Base-by-base conservation (phyloP, 2,113 vertebrate genomes). In the Dermatemys mawii region DNA sequence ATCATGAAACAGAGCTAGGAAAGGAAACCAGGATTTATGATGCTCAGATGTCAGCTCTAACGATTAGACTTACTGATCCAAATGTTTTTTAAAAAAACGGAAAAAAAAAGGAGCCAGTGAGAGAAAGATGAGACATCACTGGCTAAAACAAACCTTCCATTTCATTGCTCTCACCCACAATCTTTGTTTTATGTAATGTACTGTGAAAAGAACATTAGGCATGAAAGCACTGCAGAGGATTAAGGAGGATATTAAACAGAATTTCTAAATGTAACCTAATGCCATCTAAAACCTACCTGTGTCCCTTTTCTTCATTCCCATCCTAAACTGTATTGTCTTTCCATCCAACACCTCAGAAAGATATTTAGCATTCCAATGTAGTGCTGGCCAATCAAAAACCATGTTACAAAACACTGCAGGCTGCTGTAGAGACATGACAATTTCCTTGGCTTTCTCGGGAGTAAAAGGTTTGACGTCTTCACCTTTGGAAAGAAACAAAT, bases 381-480 rank as follows among this genome's bases (percentile, higher is more conserved):
- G 97, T n/a, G 97, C 98, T 54, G 99, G 99, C 99, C 99, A 99
- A 93, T 98, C 97, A 0, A 83, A 94, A 84, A 92, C 98, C 99
- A 99, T 99, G 95, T 98, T 97, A 90, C 95, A 97, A 97, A 99
- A 99, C 78, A 99, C 94, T 8, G 98, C 98, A 5, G 99, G 99
- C 54, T 98, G 98, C 94, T 98, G 97, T 67, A 99, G 96, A 91
- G 97, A 97, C 97, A 98, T 97, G 93, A 99, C 88, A 85, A 99
- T 98, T 96, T 97, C 98, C 95, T 95, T 98, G 50, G 97, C 97
- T 97, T 99, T 98, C 86, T 98, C 98, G 55, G 99, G 98, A 26
- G 97, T 98, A 96, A 99, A 99, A 46, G 99, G 98, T 95, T 99
- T 99, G 78, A 94, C 78, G 49, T 92, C 88, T 97, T 98, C 98